Evolutionary conservation across 2,888 invertebrate genomes (phyloP).

Genomic region (Hoplodrina ambigua): DNA sequence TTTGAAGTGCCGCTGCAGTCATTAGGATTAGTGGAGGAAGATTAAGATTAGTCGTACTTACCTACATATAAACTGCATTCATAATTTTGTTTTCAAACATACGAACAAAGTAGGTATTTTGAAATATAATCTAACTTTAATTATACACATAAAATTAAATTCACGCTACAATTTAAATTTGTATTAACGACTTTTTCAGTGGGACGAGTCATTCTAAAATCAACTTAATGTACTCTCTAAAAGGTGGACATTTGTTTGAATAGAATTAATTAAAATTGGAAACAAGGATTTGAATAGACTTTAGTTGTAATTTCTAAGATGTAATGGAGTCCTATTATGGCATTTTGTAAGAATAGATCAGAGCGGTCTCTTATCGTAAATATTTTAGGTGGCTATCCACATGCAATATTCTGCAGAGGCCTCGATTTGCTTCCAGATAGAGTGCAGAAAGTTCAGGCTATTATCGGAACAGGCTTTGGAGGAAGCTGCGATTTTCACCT

Average conservation of each 20-base stretch:
- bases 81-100: background rate
- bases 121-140: no score
- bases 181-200: background rate
- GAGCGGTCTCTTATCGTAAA: constrained; percentile 14
- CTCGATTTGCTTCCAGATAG: constrained; percentile 1
- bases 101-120: no score
- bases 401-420: constrained; percentile 26
- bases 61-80: background rate
- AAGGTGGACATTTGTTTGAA: no score
- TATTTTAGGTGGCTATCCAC: constrained; percentile 25
- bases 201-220: background rate
- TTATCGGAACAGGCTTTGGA: background rate
- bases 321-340: background rate
- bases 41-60: constrained; percentile 47
- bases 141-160: no score
- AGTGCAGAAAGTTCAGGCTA: background rate
- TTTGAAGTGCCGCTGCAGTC: constrained; percentile 55
- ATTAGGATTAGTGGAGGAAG: constrained; percentile 52
- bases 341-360: constrained; percentile 27
- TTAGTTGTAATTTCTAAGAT: no score
- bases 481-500: background rate
- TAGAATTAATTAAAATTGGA: no score
- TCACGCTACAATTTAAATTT: no score
- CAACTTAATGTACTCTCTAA: no score
- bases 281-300: background rate